Evolutionary conservation across 2,113 vertebrate species (phyloP), one percentile per base, ranked within the genome.

Genomic region (Regulus satrapa): DNA sequence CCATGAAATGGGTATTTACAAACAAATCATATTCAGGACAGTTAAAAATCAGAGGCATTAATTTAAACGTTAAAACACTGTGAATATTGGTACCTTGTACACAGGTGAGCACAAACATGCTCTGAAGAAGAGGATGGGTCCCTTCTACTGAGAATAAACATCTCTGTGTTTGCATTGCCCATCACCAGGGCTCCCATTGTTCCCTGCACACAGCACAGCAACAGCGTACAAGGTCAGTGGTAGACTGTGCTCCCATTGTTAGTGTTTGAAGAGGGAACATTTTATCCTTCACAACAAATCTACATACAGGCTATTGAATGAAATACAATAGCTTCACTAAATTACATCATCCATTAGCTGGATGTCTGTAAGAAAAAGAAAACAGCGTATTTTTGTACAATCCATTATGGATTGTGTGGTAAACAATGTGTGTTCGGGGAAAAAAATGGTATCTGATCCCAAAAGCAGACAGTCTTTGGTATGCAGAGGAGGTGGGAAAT

Each of bases 201-300:
- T 94, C 77, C 81, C 81, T 43, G 51, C 75, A 36, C 29, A 62
- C 43, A 67, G 88, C 88, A 45, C 82, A 18, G 71, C 59, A 66
- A 67, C 17, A 7, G n/a, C 5, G 13, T 8, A 34, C 95, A 96
- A 96, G 94, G 96, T 94, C 93, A 95, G 90, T 48, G 36, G 72
- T 6, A 95, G 68, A 93, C 63, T 71, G 59, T 29, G 21, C 75
- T 95, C 77, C 81, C 68, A 84, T 90, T 93, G 92, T 95, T 64
- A 63, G 56, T 40, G 40, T 32, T 80, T 90, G 78, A 71, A 97
- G 85, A 96, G 95, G 90, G 94, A 96, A 96, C 92, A 93, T 96
- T 97, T 95, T 94, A 94, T 96, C 90, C 95, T 96, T 94, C 94
- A 95, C 85, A 93, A 77, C 79, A 92, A 92, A 96, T 96, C 95